phyloP scores from a whole-genome alignment of 2,113 vertebrate species.

The Equus przewalskii region DNA sequence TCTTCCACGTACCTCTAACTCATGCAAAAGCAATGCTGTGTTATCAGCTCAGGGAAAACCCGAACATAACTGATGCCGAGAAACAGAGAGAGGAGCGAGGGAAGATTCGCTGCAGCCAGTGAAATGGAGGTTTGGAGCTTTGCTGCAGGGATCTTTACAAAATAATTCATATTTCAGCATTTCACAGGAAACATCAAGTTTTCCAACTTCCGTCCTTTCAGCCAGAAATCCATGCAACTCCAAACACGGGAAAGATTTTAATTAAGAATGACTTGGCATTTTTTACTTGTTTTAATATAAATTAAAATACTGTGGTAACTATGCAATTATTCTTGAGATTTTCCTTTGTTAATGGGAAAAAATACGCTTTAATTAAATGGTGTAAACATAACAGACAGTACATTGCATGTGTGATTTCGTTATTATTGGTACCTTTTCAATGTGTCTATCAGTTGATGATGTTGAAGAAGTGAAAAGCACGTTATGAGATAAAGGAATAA shows the following conservation, averaged over 20 bases:
- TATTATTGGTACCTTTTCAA: neutral
- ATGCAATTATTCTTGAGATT: neutral
- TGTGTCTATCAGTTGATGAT: neutral
- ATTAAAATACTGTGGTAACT: neutral
- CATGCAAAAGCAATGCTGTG: neutral
- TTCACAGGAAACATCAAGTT: neutral
- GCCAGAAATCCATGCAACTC: neutral
- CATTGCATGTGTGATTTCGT: neutral
- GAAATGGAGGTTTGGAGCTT: neutral
- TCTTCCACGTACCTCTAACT: neutral
- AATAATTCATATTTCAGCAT: slow-evolving; percentile 35
- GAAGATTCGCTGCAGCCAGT: neutral
- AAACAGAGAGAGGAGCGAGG: neutral
- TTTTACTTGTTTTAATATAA: slow-evolving; percentile 3
- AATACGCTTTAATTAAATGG: neutral
- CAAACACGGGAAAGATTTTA: neutral
- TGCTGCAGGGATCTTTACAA: slow-evolving; percentile 3
- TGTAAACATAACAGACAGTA: neutral
- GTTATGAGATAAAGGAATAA: neutral
- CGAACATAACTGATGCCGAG: neutral
- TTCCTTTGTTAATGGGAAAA: neutral
- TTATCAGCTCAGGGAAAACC: neutral
- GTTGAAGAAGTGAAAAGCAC: neutral
- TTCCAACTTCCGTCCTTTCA: neutral
- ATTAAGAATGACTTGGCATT: neutral